Percentiles rank a stretch among this genome's conserved stretches.
Evolutionary conservation across 1,140 invertebrate genomes (phyloP).

Genomic region (Caenorhabditis remanei): DNA sequence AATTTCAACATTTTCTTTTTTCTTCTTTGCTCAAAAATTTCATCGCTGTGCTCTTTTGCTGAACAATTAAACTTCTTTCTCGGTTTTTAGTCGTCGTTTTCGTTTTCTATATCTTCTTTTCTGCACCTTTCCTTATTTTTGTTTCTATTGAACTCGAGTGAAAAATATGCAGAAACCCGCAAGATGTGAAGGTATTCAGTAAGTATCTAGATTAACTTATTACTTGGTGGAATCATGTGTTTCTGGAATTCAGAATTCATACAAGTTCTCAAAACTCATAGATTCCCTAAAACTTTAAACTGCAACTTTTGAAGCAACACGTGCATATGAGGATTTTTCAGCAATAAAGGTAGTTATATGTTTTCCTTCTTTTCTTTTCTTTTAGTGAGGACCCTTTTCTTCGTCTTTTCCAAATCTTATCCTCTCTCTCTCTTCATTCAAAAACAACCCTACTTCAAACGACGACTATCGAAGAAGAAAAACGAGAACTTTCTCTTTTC

Average conservation of each 20-base stretch:
- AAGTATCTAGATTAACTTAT: no score
- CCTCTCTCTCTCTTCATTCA: conserved; percentile 35
- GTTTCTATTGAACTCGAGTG: neutral
- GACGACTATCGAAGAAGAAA: neutral
- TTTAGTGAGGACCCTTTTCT: neutral
- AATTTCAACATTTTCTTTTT: conserved; percentile 2
- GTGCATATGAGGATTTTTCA: neutral
- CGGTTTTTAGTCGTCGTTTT: neutral
- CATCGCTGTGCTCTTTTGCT: conserved; percentile 2
- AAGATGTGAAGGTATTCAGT: no score
- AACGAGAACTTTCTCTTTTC: neutral
- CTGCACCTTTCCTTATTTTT: neutral
- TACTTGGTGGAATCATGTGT: no score
- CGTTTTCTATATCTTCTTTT: neutral
- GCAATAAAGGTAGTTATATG: conserved; percentile 38
- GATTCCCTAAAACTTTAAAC: no score
- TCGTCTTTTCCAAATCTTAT: conserved; percentile 9
- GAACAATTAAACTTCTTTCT: conserved; percentile 14
- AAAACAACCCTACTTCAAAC: conserved; percentile 43
- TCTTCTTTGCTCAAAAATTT: neutral
- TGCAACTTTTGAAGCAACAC: neutral
- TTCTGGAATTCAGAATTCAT: neutral
- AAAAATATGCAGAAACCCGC: no score
- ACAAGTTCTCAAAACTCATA: neutral
- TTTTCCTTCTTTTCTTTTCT: neutral